Percentiles rank a stretch among this genome's conserved stretches.
Conservation (phyloP, 2,113 vertebrate genomes). For the Fukomys damarensis region DNA sequence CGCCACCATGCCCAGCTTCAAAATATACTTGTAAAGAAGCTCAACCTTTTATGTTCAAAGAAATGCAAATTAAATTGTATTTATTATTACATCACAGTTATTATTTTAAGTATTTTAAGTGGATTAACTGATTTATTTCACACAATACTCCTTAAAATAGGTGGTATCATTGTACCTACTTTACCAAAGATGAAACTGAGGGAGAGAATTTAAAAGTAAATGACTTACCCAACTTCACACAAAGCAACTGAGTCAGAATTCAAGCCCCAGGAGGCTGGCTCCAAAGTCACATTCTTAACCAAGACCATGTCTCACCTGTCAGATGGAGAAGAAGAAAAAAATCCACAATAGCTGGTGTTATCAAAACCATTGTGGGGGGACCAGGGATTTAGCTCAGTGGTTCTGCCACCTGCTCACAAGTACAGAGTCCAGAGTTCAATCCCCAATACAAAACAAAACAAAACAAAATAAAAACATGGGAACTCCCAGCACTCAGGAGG, state of each 20-base stretch:
- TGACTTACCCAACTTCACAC: conserved; percentile 25
- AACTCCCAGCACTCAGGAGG: neutral
- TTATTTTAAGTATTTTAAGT: conserved; percentile 22
- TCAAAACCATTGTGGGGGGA: neutral
- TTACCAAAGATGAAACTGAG: conserved; percentile 33
- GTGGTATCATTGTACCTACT: neutral
- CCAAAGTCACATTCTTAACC: conserved; percentile 20
- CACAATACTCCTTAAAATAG: conserved; percentile 1
- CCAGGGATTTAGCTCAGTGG: too few species aligned
- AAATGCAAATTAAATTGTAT: conserved; percentile 29
- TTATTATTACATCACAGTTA: neutral
- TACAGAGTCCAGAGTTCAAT: too few species aligned
- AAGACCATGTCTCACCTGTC: conserved; percentile 33
- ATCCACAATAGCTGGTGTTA: conserved; percentile 16
- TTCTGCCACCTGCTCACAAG: too few species aligned
- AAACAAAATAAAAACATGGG: neutral
- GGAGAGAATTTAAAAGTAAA: conserved; percentile 17
- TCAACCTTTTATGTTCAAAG: conserved; percentile 50
- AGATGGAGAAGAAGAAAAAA: conserved; percentile 22
- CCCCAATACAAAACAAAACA: too few species aligned
- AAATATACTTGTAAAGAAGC: conserved; percentile 19
- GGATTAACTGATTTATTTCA: neutral
- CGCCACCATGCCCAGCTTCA: too few species aligned
- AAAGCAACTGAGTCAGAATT: conserved; percentile 8
- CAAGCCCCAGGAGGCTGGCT: neutral